Evolutionary conservation across 2,888 invertebrate genomes (phyloP), one percentile per base, ranked within the genome.

Genomic region (Pasiphila rectangulata): DNA sequence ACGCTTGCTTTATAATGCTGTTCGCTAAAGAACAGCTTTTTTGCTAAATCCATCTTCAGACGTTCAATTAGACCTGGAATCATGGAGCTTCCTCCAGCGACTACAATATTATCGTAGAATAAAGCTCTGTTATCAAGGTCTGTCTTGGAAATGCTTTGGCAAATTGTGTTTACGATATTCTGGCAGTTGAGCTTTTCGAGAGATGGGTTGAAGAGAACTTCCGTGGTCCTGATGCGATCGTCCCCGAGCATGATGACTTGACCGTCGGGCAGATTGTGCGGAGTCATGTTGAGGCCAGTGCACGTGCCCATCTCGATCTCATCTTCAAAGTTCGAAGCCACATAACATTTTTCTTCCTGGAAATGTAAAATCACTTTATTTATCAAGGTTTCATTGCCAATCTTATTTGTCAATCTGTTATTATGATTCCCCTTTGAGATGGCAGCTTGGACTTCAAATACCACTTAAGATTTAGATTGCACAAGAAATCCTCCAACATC

Each of bases 41-140:
- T 93, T 90, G 63, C 92, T 90, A 80, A 92, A 92, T 98, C 98
- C 82, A 94, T 93, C 81, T 94, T 94, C 93, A 98, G 94, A 61
- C 98, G 93, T 79, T 96, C 94, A 61, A 96, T 95, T 71, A 98
- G 94, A 82, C 98, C 92, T 55, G 95, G 94, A 81, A 95, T 95
- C 96, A 97, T 95, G 77, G 96, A 80, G 0, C 75, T 62, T 91
- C 97, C 97, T 53, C 97, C 97, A 59, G 96, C 95, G 63, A 96
- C 87, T 24, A 97, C 95, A 59, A 95, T 94, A 90, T 96, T 96
- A 74, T 94, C 94, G 73, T 94, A 96, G 79, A 97, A 91, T 79
- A 94, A 91, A 82, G 93, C 90, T 75, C 94, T 92, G 88, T 94
- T 95, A 71, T 97, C 96, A 34, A 96, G 92, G 75, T 96, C 96